These are phyloP conservation scores for Arbacia lixula DNA, from an alignment of 53 echinoderm and acorn worm species.

Conservation along the genomic window DNA sequence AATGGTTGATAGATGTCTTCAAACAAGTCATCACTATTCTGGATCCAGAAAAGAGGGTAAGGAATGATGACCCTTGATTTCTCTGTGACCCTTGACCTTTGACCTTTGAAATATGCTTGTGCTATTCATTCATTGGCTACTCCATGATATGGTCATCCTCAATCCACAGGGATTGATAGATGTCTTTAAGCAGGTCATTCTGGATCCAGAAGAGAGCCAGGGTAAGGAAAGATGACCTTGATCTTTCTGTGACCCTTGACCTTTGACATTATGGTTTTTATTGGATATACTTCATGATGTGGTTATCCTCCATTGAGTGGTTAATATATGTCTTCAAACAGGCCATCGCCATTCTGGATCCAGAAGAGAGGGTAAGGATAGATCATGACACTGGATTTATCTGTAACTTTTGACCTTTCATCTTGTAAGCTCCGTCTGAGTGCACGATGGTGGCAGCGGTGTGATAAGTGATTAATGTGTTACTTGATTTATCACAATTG, in stretches of 20 bases:
- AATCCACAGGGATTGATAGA: slow-evolving; percentile 71
- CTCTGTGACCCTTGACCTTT: neutral
- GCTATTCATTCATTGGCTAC: neutral
- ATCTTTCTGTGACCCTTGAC: too few relatives aligned
- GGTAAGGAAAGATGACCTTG: too few relatives aligned
- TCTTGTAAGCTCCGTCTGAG: too few relatives aligned
- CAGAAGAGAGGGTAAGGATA: neutral
- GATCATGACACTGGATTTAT: neutral
- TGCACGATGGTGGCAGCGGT: too few relatives aligned
- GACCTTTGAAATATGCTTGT: neutral
- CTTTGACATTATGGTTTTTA: neutral
- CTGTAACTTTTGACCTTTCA: neutral
- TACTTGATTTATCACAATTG: too few relatives aligned
- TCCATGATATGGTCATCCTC: slow-evolving; percentile 58
- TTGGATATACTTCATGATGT: neutral
- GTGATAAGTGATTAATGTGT: too few relatives aligned
- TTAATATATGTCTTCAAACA: slow-evolving; percentile 71
- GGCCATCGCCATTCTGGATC: slow-evolving; percentile 58
- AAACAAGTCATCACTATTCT: slow-evolving; percentile 62
- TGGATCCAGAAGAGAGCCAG: too few relatives aligned
- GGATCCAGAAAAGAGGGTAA: slow-evolving; percentile 11
- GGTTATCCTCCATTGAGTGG: too few relatives aligned
- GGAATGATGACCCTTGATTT: neutral
- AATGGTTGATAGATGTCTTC: too few relatives aligned
- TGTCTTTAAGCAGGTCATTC: slow-evolving; percentile 66